Base-by-base conservation (phyloP, 2,888 invertebrate species). In the Leistus spinibarbis region DNA sequence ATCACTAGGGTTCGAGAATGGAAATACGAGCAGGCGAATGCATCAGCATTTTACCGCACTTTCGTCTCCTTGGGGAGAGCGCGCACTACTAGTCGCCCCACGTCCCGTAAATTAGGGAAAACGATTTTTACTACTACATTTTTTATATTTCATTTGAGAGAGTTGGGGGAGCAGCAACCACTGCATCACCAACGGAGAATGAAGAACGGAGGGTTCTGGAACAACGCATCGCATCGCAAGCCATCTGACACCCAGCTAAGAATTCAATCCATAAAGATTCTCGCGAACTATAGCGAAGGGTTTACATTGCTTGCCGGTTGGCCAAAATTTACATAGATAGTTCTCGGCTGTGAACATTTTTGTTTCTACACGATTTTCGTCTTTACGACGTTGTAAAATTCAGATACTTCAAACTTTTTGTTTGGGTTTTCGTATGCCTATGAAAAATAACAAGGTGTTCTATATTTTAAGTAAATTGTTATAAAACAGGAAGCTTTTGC, bases 91-190 rank as follows among this genome's bases (percentile, higher is more conserved):
- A 40, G 40, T 40, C n/a, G n/a, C 40, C 40, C 40, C 13, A 1
- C 40, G 40, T 40, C 40, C 40, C 40, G 60, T 60, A 60, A 60
- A 60, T 60, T 60, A 60, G 60, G 60, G 60, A 60, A 40, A 60
- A 60, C 60, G 60, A 60, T 60, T 60, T 60, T 60, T 60, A 60
- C 19, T 60, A 22, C 19, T 60, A 9, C n/a, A 20, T 40, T 40
- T 40, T 40, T 40, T 40, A 40, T 40, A 40, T 40, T 24, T n/a
- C n/a, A n/a, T n/a, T 40, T 40, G 40, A 40, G 40, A 2, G 10
- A 40, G 40, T 40, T 40, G 40, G 40, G 40, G 40, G 40, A 40
- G 40, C 40, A 10, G 13, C 40, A 40, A 40, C 40, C 40, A 40
- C 40, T 40, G 40, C 40, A 40, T 13, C 13, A 40, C 13, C 40